Conservation (phyloP, 2,113 vertebrate species). For the Mus musculus region GRCm39 chr2:45651001-45651500, state of each 20-base stretch:
- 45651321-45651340: neutral
- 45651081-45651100: too few species aligned
- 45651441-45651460: neutral
- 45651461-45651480: neutral
- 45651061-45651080: too few species aligned
- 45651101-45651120: too few species aligned
- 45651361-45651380: neutral
- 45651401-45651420: neutral
- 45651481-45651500: neutral
- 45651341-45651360: conserved; percentile 37
- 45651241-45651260: neutral
- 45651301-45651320: neutral
- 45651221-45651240: neutral
- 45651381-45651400: neutral
- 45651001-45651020: too few species aligned
- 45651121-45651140: too few species aligned
- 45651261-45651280: neutral
- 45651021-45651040: too few species aligned
- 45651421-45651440: neutral
- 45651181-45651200: neutral
- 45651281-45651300: conserved; percentile 4
- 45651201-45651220: neutral
- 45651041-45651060: too few species aligned
- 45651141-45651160: too few species aligned
- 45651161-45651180: neutral